These are phyloP conservation scores for Barnardius zonarius DNA, from an alignment of 2,113 vertebrate species.

Conservation along the genomic window DNA sequence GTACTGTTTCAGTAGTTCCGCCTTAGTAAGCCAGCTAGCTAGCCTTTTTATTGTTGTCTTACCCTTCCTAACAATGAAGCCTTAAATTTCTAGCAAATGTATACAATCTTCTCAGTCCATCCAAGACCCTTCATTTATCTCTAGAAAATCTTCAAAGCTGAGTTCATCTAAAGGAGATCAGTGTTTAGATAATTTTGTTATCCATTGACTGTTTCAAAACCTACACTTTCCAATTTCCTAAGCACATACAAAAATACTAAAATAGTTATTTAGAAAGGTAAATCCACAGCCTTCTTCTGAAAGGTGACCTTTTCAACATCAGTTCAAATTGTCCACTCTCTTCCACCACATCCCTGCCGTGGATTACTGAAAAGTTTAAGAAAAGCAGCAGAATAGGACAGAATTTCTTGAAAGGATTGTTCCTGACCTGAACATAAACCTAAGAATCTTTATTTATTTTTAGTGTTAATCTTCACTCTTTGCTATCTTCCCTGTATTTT, in stretches of 20 bases:
- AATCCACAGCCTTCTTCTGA: neutral
- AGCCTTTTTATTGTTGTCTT: neutral
- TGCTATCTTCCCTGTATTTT: neutral
- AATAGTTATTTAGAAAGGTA: neutral
- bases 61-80: neutral
- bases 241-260: neutral
- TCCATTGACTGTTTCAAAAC: neutral
- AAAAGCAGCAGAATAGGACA: neutral
- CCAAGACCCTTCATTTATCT: neutral
- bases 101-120: neutral
- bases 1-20: neutral
- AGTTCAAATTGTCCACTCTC: neutral
- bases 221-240: neutral
- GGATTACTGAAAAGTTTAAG: neutral
- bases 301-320: neutral
- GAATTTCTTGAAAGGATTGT: neutral
- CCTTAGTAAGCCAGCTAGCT: neutral
- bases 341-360: neutral
- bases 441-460: neutral
- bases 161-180: neutral
- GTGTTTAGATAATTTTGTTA: neutral
- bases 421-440: neutral
- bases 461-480: neutral
- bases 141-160: neutral
- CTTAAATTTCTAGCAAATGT: neutral